Base-by-base conservation (phyloP, 2,888 invertebrate genomes). In the Cybosia mesomella region DNA sequence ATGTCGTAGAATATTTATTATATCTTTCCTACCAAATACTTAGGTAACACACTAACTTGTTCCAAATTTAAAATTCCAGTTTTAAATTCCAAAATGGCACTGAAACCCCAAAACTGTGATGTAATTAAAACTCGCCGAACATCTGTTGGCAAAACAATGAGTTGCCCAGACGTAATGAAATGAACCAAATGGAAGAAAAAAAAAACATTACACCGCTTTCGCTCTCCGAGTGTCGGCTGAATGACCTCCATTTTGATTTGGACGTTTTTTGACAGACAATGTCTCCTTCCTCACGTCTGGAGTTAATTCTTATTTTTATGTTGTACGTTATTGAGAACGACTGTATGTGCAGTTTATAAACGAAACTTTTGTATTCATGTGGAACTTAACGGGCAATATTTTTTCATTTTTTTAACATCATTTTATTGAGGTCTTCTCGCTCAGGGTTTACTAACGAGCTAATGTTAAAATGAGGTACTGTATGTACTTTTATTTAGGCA, bases 111-210 rank as follows among this genome's bases (percentile, higher is more conserved):
- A 64, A 70, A 64, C 66, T 67, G 66, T 70, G 64, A 59, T 67
- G 68, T 74, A 80, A 80, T 80, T 71, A 75, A 80, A 73, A 60
- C 59, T 13, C 60, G 54, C 64, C 68, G 70, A 43, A 70, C 76
- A 79, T 78, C 79, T 79, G 81, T 68, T 72, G 53, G 58, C 65
- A 80, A 80, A 79, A 81, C 72, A 70, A 70, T 70, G 66, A 70
- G 49, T 70, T 66, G 60, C n/a, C 74, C 81, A 80, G 80, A 81
- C 81, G 68, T 69, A 76, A 80, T 81, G 74, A 67, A 76, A 80
- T 81, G 57, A 74, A 58, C 8, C 55, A 73, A 65, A 65, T 65
- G 57, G 60, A 61, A 24, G 39, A 66, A 64, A 71, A 78, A 76
- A 75, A 75, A 70, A 43, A 55, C 49, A 67, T 34, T 57, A 61